These are phyloP conservation scores for Caenorhabditis sulstoni DNA, from an alignment of 2,888 invertebrate genomes.

Conservation along the genomic window DNA sequence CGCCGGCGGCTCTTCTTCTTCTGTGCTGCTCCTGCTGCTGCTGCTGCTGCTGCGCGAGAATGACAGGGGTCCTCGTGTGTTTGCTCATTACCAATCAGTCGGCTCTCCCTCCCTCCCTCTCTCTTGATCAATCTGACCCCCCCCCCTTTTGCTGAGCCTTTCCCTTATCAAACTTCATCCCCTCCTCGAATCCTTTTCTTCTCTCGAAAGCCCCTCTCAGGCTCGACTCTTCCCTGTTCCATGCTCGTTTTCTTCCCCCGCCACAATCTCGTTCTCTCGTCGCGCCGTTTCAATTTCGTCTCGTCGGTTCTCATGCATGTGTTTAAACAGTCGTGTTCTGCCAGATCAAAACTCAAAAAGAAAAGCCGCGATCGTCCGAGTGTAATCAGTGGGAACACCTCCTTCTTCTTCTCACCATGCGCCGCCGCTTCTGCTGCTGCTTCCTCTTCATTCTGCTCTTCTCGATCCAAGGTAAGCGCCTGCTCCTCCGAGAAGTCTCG, in stretches of 20 bases:
- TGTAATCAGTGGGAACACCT: too few species aligned
- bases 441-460: slow-evolving; percentile 50
- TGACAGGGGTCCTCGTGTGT: slow-evolving; percentile 50
- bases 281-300: background rate
- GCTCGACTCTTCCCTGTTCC: background rate
- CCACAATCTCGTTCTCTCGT: too few species aligned
- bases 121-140: background rate
- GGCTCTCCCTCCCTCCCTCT: background rate
- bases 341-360: slow-evolving; percentile 30
- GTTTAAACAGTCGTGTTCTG: slow-evolving; percentile 1
- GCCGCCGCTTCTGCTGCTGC: slow-evolving; percentile 9
- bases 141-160: too few species aligned
- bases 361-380: background rate
- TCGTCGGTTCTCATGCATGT: background rate
- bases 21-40: too few species aligned
- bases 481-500: slow-evolving; percentile 4
- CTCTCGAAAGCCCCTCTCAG: background rate
- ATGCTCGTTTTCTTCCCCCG: background rate
- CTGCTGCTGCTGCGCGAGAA: too few species aligned
- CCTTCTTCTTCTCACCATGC: slow-evolving; percentile 28
- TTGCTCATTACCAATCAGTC: slow-evolving; percentile 55
- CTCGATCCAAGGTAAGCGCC: slow-evolving; percentile 27
- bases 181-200: background rate
- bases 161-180: background rate
- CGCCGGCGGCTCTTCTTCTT: too few species aligned